Base-by-base conservation (phyloP, 2,888 invertebrate genomes). In the Apodemia duryi region DNA sequence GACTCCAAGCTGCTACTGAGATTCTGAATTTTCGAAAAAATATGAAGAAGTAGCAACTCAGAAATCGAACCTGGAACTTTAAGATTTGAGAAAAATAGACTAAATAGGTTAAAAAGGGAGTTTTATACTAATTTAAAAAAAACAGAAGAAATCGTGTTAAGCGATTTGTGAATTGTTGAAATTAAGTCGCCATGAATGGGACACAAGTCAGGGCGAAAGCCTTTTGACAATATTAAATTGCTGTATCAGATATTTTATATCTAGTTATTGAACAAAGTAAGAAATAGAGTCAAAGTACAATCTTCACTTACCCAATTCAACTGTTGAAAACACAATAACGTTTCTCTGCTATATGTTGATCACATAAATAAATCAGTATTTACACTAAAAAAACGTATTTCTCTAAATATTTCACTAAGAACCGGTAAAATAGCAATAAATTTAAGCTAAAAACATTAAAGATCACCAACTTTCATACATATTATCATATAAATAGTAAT, bases 251-350 rank as follows among this genome's bases (percentile, higher is more conserved):
- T 32, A 11, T 5, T 10, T 11, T 6, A 11, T 29, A 52, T 4
- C 38, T 38, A 43, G 11, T 54, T 32, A 11, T 11, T 11, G 7
- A 29, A 4, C 29, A 29, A 57, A 32, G 28, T 57, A 29, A 57
- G 5, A 57, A 10, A 32, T 32, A 52, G 32, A 29, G 65, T 11
- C 11, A 13, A 62, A 49, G n/a, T 13, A 38, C 52, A 6, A 38
- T 46, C n/a, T 9, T 13, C 0, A 68, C 70, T 70, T 67, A 72
- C 71, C 71, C 43, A 66, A 63, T 66, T 68, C 43, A 66, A 64
- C 51, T 49, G 64, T 54, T 43, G 64, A 65, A 46, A 63, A 54
- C 64, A 61, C 46, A 60, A 62, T 62, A 52, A 62, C 43, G 57
- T 66, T 68, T 66, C 63, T 72, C 64, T 61, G 49, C 52, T 32